These are phyloP conservation scores for Xenopus borealis DNA, from an alignment of 2,113 vertebrate genomes.

Conservation along the genomic window DNA sequence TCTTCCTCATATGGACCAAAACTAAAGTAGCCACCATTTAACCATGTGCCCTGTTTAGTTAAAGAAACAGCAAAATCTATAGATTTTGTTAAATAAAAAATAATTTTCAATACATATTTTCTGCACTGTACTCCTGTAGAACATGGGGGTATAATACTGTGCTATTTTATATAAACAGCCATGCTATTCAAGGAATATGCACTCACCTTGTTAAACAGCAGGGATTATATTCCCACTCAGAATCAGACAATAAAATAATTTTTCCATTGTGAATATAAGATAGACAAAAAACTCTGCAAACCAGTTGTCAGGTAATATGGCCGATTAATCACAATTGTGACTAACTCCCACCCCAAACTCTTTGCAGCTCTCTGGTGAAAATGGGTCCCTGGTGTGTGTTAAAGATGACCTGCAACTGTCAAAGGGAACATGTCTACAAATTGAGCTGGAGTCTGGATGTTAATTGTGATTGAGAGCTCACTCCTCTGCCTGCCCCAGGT, in stretches of 20 bases:
- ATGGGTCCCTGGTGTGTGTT: slow-evolving; percentile 58
- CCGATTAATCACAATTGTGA: slow-evolving; percentile 1
- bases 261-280: neutral
- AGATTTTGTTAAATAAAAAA: too few species aligned
- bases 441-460: slow-evolving; percentile 50
- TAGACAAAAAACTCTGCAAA: neutral
- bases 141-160: too few species aligned
- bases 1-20: too few species aligned
- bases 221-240: too few species aligned
- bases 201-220: too few species aligned
- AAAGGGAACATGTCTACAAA: slow-evolving; percentile 34
- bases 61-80: too few species aligned
- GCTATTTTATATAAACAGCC: too few species aligned
- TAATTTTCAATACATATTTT: too few species aligned
- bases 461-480: slow-evolving; percentile 68
- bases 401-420: slow-evolving; percentile 65
- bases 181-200: too few species aligned
- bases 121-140: too few species aligned
- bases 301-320: neutral
- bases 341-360: neutral
- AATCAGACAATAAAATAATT: neutral
- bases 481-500: slow-evolving; percentile 62
- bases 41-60: too few species aligned
- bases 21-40: too few species aligned
- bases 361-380: slow-evolving; percentile 24